Conservation (phyloP, 2,888 invertebrate genomes). For the Dolichomitus sp. region DNA sequence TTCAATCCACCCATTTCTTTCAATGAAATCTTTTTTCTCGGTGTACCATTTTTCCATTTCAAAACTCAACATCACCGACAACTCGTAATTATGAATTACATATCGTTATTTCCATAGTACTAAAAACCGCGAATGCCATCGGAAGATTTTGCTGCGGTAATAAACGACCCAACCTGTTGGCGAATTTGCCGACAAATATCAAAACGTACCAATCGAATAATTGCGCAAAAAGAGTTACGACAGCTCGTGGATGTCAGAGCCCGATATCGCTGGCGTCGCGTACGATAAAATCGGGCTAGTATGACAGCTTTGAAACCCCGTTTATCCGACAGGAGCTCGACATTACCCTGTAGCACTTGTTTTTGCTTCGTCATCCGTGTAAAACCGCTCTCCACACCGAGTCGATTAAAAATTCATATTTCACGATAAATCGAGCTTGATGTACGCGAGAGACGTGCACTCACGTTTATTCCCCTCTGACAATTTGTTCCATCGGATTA, state of each 20-base stretch:
- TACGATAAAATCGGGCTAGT: not conserved
- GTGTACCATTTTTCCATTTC: no score
- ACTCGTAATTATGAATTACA: not conserved
- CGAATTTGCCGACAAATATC: not conserved
- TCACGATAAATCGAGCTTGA: conserved; percentile 47
- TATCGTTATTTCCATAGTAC: not conserved
- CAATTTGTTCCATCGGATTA: conserved; percentile 37
- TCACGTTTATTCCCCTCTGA: conserved; percentile 31
- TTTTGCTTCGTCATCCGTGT: conserved; percentile 7
- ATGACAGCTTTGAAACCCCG: conserved; percentile 23
- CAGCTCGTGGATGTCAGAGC: not conserved
- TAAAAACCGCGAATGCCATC: conserved; percentile 7
- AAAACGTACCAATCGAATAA: conserved; percentile 14
- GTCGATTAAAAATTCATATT: conserved; percentile 63
- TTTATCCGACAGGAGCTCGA: conserved; percentile 37
- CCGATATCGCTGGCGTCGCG: not conserved
- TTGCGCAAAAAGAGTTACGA: conserved; percentile 6
- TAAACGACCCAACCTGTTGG: conserved; percentile 9
- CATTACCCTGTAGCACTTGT: conserved; percentile 1
- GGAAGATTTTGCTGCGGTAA: not conserved
- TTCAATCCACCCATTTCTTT: no score
- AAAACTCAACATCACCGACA: not conserved
- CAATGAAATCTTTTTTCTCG: no score
- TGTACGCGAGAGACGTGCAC: not conserved
- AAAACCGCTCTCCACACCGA: not conserved